A percentile compares a stretch with the other conserved stretches of the same genome.
These are phyloP conservation scores for Bufo bufo DNA, from an alignment of 2,113 vertebrate species.

Conservation along the genomic window DNA sequence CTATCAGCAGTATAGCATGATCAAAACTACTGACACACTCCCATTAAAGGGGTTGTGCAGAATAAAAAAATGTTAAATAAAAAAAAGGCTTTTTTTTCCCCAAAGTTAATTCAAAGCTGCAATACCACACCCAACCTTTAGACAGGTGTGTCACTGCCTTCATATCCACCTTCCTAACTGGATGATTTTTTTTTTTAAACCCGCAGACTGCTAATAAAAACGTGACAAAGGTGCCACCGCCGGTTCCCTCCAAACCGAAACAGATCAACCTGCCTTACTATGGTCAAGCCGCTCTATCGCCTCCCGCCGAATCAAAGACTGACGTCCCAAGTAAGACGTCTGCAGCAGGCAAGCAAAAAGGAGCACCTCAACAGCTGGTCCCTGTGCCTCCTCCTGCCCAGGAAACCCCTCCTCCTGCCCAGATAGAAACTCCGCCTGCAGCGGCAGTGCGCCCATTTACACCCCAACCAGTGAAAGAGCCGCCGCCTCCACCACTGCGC, in stretches of 20 bases:
- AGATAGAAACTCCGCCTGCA: conserved; percentile 89
- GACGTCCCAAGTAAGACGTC: conserved; percentile 75
- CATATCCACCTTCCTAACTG: neutral
- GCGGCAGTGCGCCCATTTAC: conserved; percentile 92
- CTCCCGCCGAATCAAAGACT: conserved; percentile 67
- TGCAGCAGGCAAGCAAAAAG: conserved; percentile 78
- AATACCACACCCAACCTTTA: too few relatives aligned
- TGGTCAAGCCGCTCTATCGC: conserved; percentile 68
- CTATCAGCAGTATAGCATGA: too few relatives aligned
- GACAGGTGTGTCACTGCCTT: too few relatives aligned
- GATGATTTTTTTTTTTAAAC: neutral
- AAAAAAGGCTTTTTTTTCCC: too few relatives aligned
- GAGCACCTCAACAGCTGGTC: conserved; percentile 71
- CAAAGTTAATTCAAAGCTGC: too few relatives aligned
- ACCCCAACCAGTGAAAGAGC: conserved; percentile 87
- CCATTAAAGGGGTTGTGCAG: too few relatives aligned
- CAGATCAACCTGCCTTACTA: conserved; percentile 82
- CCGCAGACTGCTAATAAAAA: conserved; percentile 80
- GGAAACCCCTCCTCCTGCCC: conserved; percentile 78
- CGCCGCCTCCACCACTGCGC: conserved; percentile 71
- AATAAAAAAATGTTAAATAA: too few relatives aligned
- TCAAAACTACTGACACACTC: too few relatives aligned
- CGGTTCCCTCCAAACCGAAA: conserved; percentile 94
- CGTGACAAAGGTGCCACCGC: conserved; percentile 89
- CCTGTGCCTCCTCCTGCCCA: conserved; percentile 68